Evolutionary conservation across 2,797 vertebrate genomes (phyloP).

Genomic region (Propithecus perrieri): DNA sequence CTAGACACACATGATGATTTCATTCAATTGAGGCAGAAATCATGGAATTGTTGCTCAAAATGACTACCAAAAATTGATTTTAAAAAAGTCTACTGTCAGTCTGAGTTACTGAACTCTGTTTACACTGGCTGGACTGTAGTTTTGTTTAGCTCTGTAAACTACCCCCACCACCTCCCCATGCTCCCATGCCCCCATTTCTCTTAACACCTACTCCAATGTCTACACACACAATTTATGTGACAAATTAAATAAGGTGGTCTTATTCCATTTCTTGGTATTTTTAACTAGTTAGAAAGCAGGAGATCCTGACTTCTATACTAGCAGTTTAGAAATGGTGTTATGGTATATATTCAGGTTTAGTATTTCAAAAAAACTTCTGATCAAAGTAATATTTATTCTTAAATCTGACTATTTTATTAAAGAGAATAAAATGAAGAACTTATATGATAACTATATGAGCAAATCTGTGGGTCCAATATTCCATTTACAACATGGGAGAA

Average conservation of each 20-base stretch:
- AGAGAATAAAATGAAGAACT: not conserved
- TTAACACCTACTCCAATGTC: not conserved
- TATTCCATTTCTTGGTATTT: not conserved
- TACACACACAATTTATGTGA: not conserved
- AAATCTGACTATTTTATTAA: not conserved
- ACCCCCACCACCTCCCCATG: not conserved
- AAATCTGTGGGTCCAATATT: not conserved
- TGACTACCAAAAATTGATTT: not conserved
- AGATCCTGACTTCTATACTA: not conserved
- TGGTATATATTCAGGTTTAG: not conserved
- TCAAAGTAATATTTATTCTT: conserved; percentile 11
- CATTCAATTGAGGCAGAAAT: conserved; percentile 34
- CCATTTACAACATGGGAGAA: not conserved
- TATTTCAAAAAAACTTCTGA: conserved; percentile 34
- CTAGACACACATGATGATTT: conserved; percentile 9
- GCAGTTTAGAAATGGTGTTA: not conserved
- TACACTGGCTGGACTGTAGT: not conserved
- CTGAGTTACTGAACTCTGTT: not conserved
- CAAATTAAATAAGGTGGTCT: not conserved
- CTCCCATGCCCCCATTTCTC: not conserved
- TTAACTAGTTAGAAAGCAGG: not conserved
- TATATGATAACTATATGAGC: not conserved
- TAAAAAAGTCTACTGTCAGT: not conserved
- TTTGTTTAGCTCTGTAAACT: conserved; percentile 7
- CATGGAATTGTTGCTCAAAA: not conserved